Percentiles rank a stretch among this genome's conserved stretches.
These are phyloP conservation scores for Todiramphus saurophagus DNA, from an alignment of 2,113 vertebrate genomes.

Conservation along the genomic window DNA sequence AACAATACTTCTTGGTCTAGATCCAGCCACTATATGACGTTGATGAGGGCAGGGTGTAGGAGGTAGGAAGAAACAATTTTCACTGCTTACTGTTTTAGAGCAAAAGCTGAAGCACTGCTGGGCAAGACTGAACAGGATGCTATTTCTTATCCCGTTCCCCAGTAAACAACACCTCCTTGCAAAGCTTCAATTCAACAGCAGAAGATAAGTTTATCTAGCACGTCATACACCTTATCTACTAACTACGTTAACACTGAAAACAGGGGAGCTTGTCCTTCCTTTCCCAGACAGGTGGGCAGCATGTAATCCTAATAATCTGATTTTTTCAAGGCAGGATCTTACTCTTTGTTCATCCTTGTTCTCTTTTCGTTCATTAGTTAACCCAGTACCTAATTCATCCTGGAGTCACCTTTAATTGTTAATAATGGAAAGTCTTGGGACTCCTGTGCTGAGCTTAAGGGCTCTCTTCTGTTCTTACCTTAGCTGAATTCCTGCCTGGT, in stretches of 20 bases:
- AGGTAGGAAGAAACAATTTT: background rate
- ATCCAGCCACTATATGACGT: background rate
- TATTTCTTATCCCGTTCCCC: background rate
- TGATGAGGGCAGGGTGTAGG: background rate
- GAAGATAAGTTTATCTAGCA: background rate
- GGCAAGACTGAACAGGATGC: background rate
- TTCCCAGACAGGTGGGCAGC: constrained; percentile 9
- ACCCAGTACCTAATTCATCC: constrained; percentile 25
- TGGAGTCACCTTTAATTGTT: constrained; percentile 67
- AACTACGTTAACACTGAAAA: constrained; percentile 18
- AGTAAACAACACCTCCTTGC: background rate
- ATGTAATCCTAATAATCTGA: background rate
- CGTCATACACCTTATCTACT: background rate
- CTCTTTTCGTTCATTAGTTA: constrained; percentile 26
- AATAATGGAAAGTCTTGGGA: constrained; percentile 56
- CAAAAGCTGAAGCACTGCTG: background rate
- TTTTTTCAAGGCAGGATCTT: constrained; percentile 13
- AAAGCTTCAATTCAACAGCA: background rate
- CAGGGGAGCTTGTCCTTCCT: background rate
- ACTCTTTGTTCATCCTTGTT: constrained; percentile 15
- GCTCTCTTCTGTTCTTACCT: constrained; percentile 46
- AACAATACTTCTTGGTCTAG: background rate
- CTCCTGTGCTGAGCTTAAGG: background rate
- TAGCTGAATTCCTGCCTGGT: constrained; percentile 45
- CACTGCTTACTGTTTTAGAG: background rate